phyloP scores from a whole-genome alignment of 2,113 vertebrate species.

The Peromyscus maniculatus region DNA sequence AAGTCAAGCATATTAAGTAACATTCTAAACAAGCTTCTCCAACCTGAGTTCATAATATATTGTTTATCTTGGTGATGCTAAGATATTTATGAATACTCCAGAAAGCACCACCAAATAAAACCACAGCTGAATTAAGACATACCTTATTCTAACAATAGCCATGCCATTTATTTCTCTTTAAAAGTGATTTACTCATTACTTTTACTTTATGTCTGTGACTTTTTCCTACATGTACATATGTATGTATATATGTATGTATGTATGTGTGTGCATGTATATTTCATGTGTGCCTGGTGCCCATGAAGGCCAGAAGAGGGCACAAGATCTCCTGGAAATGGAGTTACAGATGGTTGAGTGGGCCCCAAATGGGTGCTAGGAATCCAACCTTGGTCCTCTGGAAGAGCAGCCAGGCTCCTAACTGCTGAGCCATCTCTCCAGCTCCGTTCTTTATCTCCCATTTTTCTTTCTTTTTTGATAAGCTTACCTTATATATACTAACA shows the following conservation, averaged over 20 bases:
- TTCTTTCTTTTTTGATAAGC: conserved; percentile 54
- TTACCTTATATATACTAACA: conserved; percentile 99
- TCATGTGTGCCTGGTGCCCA: not conserved
- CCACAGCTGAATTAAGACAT: not conserved
- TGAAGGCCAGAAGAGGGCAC: not conserved
- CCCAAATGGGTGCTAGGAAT: not conserved
- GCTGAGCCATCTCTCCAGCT: not conserved
- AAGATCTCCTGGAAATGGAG: not conserved
- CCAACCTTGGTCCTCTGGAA: not conserved
- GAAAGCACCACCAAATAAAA: conserved; percentile 14
- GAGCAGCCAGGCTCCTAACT: not conserved
- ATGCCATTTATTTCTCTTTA: not conserved
- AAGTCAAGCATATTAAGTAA: conserved; percentile 23
- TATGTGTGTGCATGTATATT: not conserved
- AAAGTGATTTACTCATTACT: not conserved
- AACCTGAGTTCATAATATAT: not conserved
- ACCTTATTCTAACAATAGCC: not conserved
- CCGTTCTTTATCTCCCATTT: not conserved
- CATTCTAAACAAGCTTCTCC: conserved; percentile 29
- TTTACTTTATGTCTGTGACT: not conserved
- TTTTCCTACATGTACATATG: not conserved
- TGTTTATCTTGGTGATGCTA: not conserved
- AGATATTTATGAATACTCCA: conserved; percentile 23
- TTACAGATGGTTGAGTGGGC: not conserved
- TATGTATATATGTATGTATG: not conserved